Evolutionary conservation across 1,140 invertebrate species (phyloP), one percentile per base, ranked within the genome.

Genomic region (Magallana gigas): DNA sequence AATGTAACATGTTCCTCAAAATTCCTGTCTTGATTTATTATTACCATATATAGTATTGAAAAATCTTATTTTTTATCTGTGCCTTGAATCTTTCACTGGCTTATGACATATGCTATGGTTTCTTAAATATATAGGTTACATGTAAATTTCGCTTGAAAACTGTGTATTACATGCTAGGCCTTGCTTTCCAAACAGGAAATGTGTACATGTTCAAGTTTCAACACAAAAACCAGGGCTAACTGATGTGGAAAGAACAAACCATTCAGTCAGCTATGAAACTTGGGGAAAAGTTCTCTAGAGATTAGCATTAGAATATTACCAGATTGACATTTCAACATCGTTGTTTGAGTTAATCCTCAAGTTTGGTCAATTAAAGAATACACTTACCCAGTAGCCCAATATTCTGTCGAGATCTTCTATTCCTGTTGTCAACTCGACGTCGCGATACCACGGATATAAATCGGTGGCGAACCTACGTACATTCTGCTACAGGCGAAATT

Each of bases 401-500:
- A 29, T 71, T 71, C 68, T 71, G 68, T 71, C 23, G 14, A 71
- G 23, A 71, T 71, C 36, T 71, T 29, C 23, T 29, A 18, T 71
- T 71, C 68, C 68, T 71, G 68, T 71, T 18, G 36, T 71, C 68
- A 29, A 29, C 68, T 71, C 14, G 68, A 71, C 36, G 68, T 71
- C 68, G 60, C 12, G 60, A 62, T 62, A 62, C 60, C 12, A 71
- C 23, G 12, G 68, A 7, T 71, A 71, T 71, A 71, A 71, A 71
- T 71, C 68, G 68, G 68, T 29, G 68, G 36, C 68, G 68, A 71
- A 29, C 36, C 36, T 36, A 36, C 23, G 68, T 18, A 71, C 36
- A 48, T 71, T 71, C 68, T 71, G 68, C 68, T 71, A 71, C 68
- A 71, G 68, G 68, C 68, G 68, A 71, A 71, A 71, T 71, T 71